These are phyloP conservation scores for Dascyllus trimaculatus DNA, from an alignment of 2,113 vertebrate species.

Conservation along the genomic window DNA sequence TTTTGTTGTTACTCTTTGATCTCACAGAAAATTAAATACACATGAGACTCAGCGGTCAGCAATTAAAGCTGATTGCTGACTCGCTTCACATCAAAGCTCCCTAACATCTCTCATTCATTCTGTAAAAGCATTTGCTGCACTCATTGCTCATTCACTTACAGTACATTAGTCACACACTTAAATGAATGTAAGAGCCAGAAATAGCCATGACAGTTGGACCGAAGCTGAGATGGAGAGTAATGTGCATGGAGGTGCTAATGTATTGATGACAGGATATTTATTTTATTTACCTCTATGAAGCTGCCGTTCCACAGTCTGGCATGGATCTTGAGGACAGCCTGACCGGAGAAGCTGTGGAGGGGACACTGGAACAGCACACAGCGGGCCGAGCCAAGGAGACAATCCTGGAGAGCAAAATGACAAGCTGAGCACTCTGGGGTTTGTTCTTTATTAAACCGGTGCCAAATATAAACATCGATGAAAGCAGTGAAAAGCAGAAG, in stretches of 20 bases:
- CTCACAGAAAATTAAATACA: background rate
- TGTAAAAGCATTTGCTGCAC: slow-evolving; percentile 1
- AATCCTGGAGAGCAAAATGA: slow-evolving; percentile 84
- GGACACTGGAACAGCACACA: slow-evolving; percentile 91
- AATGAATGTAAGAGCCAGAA: background rate
- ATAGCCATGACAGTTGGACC: slow-evolving; percentile 13
- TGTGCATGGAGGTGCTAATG: background rate
- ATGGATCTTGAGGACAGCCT: slow-evolving; percentile 85
- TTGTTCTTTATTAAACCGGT: background rate
- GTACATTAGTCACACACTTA: background rate
- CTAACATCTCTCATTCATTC: background rate
- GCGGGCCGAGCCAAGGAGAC: slow-evolving; percentile 86
- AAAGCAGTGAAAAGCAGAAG: background rate
- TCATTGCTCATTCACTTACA: background rate
- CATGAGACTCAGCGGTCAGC: background rate
- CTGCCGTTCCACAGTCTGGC: slow-evolving; percentile 94
- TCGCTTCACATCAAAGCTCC: slow-evolving; percentile 4
- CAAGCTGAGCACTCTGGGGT: background rate
- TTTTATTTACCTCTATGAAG: slow-evolving; percentile 90
- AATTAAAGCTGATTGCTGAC: slow-evolving; percentile 3
- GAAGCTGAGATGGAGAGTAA: slow-evolving; percentile 4
- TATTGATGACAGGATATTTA: background rate
- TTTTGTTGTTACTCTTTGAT: background rate
- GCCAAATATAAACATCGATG: background rate
- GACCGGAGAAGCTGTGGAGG: slow-evolving; percentile 89